Conservation (phyloP, 2,113 vertebrate genomes). For the Oryzias woworae region DNA sequence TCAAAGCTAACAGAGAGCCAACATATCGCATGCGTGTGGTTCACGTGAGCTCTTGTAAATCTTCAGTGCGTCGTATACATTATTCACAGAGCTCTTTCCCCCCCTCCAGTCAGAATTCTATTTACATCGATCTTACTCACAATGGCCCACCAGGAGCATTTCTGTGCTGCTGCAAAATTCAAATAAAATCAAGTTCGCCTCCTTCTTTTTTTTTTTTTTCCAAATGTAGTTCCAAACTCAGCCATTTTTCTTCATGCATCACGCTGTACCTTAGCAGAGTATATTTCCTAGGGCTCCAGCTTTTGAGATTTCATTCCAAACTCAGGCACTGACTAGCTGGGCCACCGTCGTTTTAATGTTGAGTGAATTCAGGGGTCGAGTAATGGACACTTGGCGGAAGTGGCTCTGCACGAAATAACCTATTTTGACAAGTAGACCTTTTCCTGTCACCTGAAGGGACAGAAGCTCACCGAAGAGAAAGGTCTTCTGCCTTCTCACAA, state of each 20-base stretch:
- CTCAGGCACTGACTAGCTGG: conserved; percentile 44
- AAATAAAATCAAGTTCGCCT: conserved; percentile 45
- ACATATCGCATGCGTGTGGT: neutral
- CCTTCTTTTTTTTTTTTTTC: neutral
- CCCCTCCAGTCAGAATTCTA: conserved; percentile 20
- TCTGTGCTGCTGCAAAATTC: conserved; percentile 29
- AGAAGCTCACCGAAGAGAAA: conserved; percentile 1
- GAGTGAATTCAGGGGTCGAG: conserved; percentile 42
- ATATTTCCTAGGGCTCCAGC: conserved; percentile 22
- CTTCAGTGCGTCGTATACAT: conserved; percentile 25
- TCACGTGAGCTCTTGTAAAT: conserved; percentile 9
- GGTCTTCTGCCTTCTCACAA: conserved; percentile 22
- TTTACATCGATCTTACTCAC: conserved; percentile 36
- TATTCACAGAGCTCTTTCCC: conserved; percentile 15
- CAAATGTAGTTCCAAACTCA: conserved; percentile 2
- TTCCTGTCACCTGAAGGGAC: conserved; percentile 33
- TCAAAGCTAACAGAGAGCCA: no score
- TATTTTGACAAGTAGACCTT: conserved; percentile 39
- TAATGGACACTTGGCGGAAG: conserved; percentile 38
- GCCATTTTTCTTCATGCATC: conserved; percentile 47
- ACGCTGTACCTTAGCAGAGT: conserved; percentile 22
- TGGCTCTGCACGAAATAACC: conserved; percentile 16
- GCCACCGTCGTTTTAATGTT: conserved; percentile 52
- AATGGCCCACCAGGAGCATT: conserved; percentile 37
- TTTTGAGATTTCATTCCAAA: conserved; percentile 20